Base-by-base conservation (phyloP, 2,113 vertebrate genomes). In the Scopus umbretta region DNA sequence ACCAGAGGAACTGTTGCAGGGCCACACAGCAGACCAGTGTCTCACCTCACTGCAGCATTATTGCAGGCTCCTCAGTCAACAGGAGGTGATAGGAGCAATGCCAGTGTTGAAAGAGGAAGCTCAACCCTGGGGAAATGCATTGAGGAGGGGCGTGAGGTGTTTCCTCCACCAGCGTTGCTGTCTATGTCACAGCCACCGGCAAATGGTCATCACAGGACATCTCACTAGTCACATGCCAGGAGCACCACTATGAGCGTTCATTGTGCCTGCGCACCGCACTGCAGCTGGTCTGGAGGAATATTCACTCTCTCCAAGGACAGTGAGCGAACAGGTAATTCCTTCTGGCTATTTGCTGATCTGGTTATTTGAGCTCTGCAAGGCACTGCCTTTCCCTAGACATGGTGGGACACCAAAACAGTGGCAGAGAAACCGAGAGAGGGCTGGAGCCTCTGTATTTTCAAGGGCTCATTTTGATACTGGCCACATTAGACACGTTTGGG, bases 11-110 rank as follows among this genome's bases (percentile, higher is more conserved):
- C 38, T 17, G 15, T 63, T 66, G 36, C 26, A 49, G 50, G n/a
- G 17, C 43, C 1, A 1, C 70, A 47, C 0, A 3, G 61, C 61
- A 58, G 40, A 62, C 1, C 1, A 40, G 42, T 1, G 2, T 61
- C 30, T 56, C 58, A 30, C 14, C 62, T 76, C 1, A 1, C 45
- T 65, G 67, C 66, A 58, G 50, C 55, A 27, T 27, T 76, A 6
- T 0, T 40, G 20, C 22, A 40, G 47, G 63, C 40, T 92, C 49
- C 21, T 79, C 80, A 89, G 68, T 29, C 68, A 84, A 17, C 62
- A 94, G 50, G n/a, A 75, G 83, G 93, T 89, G 76, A 23, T 62
- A 80, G 0, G 6, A 86, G 67, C 42, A n/a, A 53, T 27, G 16
- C 5, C 40, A 42, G 10, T n/a, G 30, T 21, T 36, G 55, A 45